These are phyloP conservation scores for Cyanoderma ruficeps DNA, from an alignment of 2,113 vertebrate genomes.

Conservation along the genomic window DNA sequence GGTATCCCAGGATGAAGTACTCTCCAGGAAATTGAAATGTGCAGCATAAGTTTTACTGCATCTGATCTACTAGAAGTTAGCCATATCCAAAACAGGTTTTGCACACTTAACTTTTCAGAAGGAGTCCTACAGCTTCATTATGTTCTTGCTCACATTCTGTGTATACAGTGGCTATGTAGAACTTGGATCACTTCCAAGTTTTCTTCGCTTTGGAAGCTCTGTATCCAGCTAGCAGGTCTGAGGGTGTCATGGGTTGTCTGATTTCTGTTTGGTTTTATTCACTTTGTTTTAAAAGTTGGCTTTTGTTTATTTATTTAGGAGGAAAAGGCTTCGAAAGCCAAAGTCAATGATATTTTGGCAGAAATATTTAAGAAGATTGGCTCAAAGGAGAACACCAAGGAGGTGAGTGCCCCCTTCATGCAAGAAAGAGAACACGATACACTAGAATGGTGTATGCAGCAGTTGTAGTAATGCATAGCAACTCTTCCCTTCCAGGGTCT, in stretches of 20 bases:
- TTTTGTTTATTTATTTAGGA: conserved; percentile 77
- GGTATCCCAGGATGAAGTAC: not conserved
- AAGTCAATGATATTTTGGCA: conserved; percentile 94
- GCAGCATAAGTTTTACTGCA: not conserved
- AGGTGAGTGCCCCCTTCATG: conserved; percentile 74
- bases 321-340: conserved; percentile 93
- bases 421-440: not conserved
- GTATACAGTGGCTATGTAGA: not conserved
- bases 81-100: not conserved
- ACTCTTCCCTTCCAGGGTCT: conserved; percentile 80
- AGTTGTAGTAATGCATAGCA: not conserved
- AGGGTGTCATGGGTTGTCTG: not conserved
- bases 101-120: not conserved
- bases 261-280: not conserved
- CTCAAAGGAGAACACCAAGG: conserved; percentile 98
- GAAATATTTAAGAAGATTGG: conserved; percentile 99
- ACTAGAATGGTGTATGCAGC: not conserved
- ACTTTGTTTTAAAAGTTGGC: not conserved
- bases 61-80: not conserved
- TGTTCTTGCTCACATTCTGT: not conserved
- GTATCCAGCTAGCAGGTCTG: not conserved
- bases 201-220: not conserved
- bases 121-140: not conserved
- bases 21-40: not conserved
- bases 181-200: not conserved